Evolutionary conservation across 2,888 invertebrate species (phyloP), one percentile per base, ranked within the genome.

Genomic region (Microctonus brassicae): DNA sequence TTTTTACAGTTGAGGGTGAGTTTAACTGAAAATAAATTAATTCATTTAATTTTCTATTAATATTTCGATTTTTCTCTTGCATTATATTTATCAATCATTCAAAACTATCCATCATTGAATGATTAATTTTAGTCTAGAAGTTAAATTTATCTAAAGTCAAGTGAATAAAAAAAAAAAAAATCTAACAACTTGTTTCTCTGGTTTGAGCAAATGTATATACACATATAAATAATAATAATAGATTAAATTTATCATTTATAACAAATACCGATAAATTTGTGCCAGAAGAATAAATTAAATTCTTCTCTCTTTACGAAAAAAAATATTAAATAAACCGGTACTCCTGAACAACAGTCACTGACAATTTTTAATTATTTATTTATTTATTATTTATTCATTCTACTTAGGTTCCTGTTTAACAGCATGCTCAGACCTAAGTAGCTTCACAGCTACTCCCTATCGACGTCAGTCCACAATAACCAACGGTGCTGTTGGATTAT

Each of bases 391-490:
- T n/a, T n/a, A n/a, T 61, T 33, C 57, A 63, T 64, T 17, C 26
- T 29, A 70, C 60, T 13, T 69, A 87, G 87, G 85, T 72, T 81
- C 86, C 68, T 87, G 91, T 26, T 88, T 90, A 63, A 92, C 92
- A 10, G 90, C 91, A 7, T 94, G 93, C 81, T 91, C 91, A 86
- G 92, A 92, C 73, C 84, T 91, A 67, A 93, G 93, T 77, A 92
- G 93, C 76, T 93, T 93, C 2, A 93, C 93, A 0, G 93, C 90
- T 22, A 85, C 84, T 87, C 33, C 84, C 88, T 89, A 89, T 69
- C 80, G 81, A 81, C 89, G 77, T 87, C 71, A 89, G 80, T 87
- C 86, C 86, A 89, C 79, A 36, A 53, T 36, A 34, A 22, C 34
- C 17, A 53, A 20, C 10, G 53, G 26, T 22, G 52, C 65, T n/a